Percentiles rank a stretch among this genome's conserved stretches.
Conservation (phyloP, 2,888 invertebrate species). For the Andrena dorsata region DNA sequence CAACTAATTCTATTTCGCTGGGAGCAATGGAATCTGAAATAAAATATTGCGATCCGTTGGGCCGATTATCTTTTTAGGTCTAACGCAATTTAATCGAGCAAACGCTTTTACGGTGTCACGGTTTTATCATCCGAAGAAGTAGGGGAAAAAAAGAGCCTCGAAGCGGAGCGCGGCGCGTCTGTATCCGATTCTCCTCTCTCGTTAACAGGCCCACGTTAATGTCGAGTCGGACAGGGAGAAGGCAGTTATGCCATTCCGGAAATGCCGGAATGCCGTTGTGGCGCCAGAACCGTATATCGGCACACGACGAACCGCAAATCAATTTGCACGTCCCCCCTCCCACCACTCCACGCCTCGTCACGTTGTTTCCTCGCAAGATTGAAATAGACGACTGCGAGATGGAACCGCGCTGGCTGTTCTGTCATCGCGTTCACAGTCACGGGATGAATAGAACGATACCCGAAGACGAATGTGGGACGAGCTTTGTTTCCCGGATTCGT, state of each 20-base stretch:
- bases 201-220: constrained; percentile 77
- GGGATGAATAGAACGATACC: constrained; percentile 5
- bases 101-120: constrained; percentile 21
- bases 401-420: constrained; percentile 39
- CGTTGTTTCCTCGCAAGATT: constrained; percentile 60
- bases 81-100: constrained; percentile 26
- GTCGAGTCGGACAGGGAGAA: constrained; percentile 63
- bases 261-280: constrained; percentile 80
- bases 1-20: background rate
- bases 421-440: constrained; percentile 45
- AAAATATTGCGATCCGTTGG: background rate
- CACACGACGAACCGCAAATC: constrained; percentile 80
- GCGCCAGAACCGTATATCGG: constrained; percentile 77
- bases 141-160: constrained; percentile 33
- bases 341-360: constrained; percentile 47
- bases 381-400: constrained; percentile 60
- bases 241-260: constrained; percentile 80
- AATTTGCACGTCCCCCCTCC: constrained; percentile 74
- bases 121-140: constrained; percentile 19
- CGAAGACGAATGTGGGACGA: background rate
- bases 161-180: constrained; percentile 54
- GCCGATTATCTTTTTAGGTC: background rate
- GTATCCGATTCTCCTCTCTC: constrained; percentile 72
- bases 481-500: background rate
- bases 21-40: background rate